These are phyloP conservation scores for Neogobius melanostomus DNA, from an alignment of 2,113 vertebrate genomes.

Conservation along the genomic window DNA sequence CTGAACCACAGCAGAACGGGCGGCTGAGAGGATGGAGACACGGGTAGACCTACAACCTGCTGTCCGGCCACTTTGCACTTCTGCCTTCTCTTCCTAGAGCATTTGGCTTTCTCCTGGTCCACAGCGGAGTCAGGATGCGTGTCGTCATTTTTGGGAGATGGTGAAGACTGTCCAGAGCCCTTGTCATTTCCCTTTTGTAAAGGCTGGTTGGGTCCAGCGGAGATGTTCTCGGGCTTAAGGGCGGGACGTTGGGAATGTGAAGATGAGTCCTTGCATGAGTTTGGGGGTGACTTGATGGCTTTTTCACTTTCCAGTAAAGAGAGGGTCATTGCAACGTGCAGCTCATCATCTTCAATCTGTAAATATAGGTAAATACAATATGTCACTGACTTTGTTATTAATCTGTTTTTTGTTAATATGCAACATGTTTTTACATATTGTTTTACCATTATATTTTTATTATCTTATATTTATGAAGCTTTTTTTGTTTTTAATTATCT, in stretches of 20 bases:
- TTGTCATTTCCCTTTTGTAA: background rate
- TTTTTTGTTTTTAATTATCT: too few relatives aligned
- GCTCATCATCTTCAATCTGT: slow-evolving; percentile 62
- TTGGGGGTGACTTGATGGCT: slow-evolving; percentile 7
- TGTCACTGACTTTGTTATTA: background rate
- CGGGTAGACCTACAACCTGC: slow-evolving; percentile 50
- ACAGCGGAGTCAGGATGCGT: background rate
- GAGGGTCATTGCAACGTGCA: slow-evolving; percentile 62
- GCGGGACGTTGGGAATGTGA: background rate
- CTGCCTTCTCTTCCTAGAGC: slow-evolving; percentile 56
- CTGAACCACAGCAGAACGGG: slow-evolving; percentile 73
- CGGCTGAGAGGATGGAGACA: slow-evolving; percentile 44
- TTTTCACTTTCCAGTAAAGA: slow-evolving; percentile 57
- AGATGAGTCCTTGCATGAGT: background rate
- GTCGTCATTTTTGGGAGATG: slow-evolving; percentile 2
- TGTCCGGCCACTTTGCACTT: slow-evolving; percentile 42
- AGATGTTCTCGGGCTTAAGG: background rate
- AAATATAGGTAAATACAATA: slow-evolving; percentile 11
- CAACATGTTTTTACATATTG: too few relatives aligned
- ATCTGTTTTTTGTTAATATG: background rate
- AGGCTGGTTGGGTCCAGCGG: background rate
- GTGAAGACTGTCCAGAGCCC: slow-evolving; percentile 2
- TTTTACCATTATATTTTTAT: too few relatives aligned
- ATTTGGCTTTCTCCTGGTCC: slow-evolving; percentile 42
- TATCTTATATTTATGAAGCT: too few relatives aligned